These are phyloP conservation scores for Hedya salicella DNA, from an alignment of 2,888 invertebrate genomes.

Conservation along the genomic window DNA sequence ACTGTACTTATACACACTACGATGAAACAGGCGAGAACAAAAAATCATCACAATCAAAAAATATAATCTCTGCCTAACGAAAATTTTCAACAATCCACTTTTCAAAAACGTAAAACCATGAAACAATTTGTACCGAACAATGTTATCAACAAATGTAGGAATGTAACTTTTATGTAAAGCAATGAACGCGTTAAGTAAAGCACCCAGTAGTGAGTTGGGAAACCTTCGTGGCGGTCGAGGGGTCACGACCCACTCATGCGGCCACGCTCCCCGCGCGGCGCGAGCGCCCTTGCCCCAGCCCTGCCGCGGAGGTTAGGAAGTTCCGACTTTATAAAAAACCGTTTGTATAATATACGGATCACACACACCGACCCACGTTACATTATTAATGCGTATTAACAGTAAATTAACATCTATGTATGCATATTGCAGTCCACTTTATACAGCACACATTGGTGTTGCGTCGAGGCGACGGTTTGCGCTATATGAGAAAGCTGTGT, in stretches of 20 bases:
- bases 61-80: slow-evolving; percentile 78
- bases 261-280: too few species aligned
- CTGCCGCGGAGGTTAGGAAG: slow-evolving; percentile 58
- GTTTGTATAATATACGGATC: slow-evolving; percentile 64
- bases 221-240: too few species aligned
- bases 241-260: too few species aligned
- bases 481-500: slow-evolving; percentile 69
- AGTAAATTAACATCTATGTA: slow-evolving; percentile 74
- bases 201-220: slow-evolving; percentile 67
- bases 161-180: slow-evolving; percentile 67
- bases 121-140: slow-evolving; percentile 62
- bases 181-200: slow-evolving; percentile 61
- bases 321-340: slow-evolving; percentile 62
- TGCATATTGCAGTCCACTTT: slow-evolving; percentile 71
- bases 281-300: too few species aligned
- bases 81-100: slow-evolving; percentile 79
- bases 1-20: slow-evolving; percentile 67
- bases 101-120: slow-evolving; percentile 50
- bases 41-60: slow-evolving; percentile 79
- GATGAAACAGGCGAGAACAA: slow-evolving; percentile 45
- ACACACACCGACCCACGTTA: slow-evolving; percentile 74
- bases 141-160: slow-evolving; percentile 67
- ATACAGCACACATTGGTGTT: slow-evolving; percentile 65
- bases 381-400: slow-evolving; percentile 66
- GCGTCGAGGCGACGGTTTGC: slow-evolving; percentile 57